Evolutionary conservation across 2,113 vertebrate species (phyloP), one percentile per base, ranked within the genome.

Genomic region (Sander vitreus): DNA sequence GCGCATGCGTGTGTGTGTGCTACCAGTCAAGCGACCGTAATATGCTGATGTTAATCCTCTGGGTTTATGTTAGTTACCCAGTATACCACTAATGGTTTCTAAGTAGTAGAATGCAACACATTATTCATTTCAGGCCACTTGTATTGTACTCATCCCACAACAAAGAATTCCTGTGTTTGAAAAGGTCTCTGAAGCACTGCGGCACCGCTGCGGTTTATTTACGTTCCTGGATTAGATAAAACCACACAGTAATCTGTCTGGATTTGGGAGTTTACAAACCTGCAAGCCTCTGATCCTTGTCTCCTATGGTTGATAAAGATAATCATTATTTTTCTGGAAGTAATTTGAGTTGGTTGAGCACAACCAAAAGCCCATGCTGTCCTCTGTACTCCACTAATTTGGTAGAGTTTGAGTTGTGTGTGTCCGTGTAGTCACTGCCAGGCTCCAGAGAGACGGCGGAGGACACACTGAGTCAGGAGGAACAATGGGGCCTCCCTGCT

Each of bases 151-250:
- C 36, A 57, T 81, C 69, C 84, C 76, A 76, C 73, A 54, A 69
- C 57, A 36, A 85, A 78, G 82, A 86, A 85, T 88, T 70, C 68
- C 81, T 73, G 60, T 90, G 88, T 93, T 94, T 92, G 88, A 86
- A 95, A 93, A 82, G 48, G 57, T 90, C 84, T 89, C 71, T 59
- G 81, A 80, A 87, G 86, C 68, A 54, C 36, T 54, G 88, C 53
- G 75, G 71, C 67, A 48, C 58, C 79, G 69, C 77, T 78, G 78
- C 48, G 77, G 59, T 89, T 73, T 88, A 85, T 95, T 94, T 94
- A 94, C 88, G 91, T 94, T 94, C 88, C 84, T 63, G 86, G 68
- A 76, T 85, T 83, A 90, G 89, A 93, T 92, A 83, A 93, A 85
- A 88, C 84, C 89, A 69, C 81, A 60, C 68, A 67, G 85, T 73